These are phyloP conservation scores for Leptopilina syphax DNA, from an alignment of 2,888 invertebrate species.

Conservation along the genomic window DNA sequence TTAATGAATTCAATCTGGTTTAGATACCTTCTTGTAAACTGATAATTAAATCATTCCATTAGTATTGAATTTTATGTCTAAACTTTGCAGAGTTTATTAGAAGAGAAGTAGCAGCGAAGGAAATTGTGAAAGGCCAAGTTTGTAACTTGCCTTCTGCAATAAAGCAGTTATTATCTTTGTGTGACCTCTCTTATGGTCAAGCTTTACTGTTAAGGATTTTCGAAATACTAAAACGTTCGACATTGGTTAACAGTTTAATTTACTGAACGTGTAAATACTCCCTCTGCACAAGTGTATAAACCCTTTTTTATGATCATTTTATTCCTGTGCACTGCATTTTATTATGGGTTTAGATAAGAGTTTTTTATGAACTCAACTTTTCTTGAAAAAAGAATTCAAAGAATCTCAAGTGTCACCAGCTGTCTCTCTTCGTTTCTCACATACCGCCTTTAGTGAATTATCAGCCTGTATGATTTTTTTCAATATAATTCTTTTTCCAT, in stretches of 20 bases:
- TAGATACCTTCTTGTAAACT: neutral
- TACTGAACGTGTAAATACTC: constrained; percentile 7
- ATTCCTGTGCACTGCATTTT: neutral
- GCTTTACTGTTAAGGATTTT: neutral
- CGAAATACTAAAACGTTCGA: neutral
- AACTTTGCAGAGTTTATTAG: neutral
- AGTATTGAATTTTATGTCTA: neutral
- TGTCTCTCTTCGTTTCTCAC: neutral
- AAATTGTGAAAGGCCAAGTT: neutral
- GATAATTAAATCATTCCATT: constrained; percentile 9
- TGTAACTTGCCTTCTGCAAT: constrained; percentile 50
- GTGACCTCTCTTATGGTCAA: constrained; percentile 28
- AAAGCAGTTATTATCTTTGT: constrained; percentile 63
- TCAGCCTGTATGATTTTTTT: too few relatives aligned
- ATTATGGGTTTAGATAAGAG: neutral
- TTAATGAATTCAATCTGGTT: constrained; percentile 1
- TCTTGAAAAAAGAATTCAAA: constrained; percentile 1
- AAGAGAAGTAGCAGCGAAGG: neutral
- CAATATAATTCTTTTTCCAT: too few relatives aligned
- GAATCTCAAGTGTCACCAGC: neutral
- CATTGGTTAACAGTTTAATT: constrained; percentile 7
- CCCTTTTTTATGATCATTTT: constrained; percentile 16
- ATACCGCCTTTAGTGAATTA: too few relatives aligned
- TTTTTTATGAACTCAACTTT: constrained; percentile 4
- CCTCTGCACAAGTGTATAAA: neutral